Percentiles rank a stretch among this genome's conserved stretches.
Conservation (phyloP, 2,113 vertebrate genomes). For the Brevimyrus niger region DNA sequence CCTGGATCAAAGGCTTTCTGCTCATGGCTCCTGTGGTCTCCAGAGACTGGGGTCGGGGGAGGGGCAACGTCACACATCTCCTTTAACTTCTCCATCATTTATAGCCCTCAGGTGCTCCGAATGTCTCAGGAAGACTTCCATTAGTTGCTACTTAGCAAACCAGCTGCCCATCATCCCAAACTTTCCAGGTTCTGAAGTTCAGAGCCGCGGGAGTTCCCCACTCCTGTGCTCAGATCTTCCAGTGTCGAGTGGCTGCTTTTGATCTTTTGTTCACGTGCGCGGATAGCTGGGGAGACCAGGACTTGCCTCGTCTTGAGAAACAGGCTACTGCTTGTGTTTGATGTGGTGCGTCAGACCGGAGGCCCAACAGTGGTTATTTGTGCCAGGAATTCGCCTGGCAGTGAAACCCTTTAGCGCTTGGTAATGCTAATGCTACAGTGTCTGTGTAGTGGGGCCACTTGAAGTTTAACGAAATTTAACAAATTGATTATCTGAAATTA, state of each 20-base stretch:
- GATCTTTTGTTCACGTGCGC: constrained; percentile 13
- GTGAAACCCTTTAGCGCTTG: neutral
- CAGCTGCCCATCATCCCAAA: neutral
- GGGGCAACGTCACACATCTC: constrained; percentile 17
- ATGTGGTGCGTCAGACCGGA: neutral
- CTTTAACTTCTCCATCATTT: constrained; percentile 31
- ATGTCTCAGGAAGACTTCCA: constrained; percentile 26
- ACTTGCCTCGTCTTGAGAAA: constrained; percentile 4
- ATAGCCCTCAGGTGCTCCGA: constrained; percentile 27
- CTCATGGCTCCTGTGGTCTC: neutral
- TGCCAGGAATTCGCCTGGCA: neutral
- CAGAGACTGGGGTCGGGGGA: neutral
- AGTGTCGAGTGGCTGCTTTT: constrained; percentile 1
- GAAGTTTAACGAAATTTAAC: neutral
- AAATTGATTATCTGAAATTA: too few relatives aligned
- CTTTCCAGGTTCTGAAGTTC: constrained; percentile 2
- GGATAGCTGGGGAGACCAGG: neutral
- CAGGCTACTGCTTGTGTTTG: neutral
- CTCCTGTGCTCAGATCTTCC: constrained; percentile 8
- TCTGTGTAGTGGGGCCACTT: neutral
- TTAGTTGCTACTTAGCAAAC: constrained; percentile 23
- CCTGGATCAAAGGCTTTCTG: neutral
- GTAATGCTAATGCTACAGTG: constrained; percentile 22
- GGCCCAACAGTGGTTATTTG: neutral
- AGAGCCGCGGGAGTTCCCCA: neutral